phyloP scores from a whole-genome alignment of 1,140 invertebrate species.

The Neodiprion virginianus region DNA sequence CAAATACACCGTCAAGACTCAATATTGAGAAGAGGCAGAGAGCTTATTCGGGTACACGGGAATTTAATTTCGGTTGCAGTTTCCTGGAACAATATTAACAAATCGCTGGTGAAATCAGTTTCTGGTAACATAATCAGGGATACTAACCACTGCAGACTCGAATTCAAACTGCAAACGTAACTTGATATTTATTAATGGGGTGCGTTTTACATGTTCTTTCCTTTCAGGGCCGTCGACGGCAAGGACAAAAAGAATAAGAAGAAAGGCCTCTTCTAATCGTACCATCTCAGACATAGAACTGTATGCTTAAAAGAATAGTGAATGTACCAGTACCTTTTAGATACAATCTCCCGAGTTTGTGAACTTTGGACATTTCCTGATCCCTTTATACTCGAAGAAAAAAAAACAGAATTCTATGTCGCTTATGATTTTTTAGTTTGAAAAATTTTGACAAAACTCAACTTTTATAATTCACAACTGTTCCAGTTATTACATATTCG shows the following conservation, averaged over 20 bases:
- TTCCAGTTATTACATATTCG: too few relatives aligned
- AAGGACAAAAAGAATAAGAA: slow-evolving; percentile 70
- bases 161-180: not conserved
- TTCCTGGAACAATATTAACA: too few relatives aligned
- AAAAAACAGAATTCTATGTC: not conserved
- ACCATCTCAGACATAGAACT: slow-evolving; percentile 24
- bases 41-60: too few relatives aligned
- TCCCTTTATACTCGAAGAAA: not conserved
- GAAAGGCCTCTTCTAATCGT: slow-evolving; percentile 65
- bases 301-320: not conserved
- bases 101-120: too few relatives aligned
- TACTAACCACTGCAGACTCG: not conserved
- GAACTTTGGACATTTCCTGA: not conserved
- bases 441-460: too few relatives aligned
- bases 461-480: too few relatives aligned
- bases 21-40: too few relatives aligned
- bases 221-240: slow-evolving; percentile 65
- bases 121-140: too few relatives aligned
- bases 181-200: not conserved
- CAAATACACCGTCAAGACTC: too few relatives aligned
- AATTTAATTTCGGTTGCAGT: too few relatives aligned
- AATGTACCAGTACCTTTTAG: not conserved
- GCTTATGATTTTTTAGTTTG: too few relatives aligned
- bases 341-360: not conserved
- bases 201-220: slow-evolving; percentile 40